phyloP scores from a whole-genome alignment of 2,797 vertebrate genomes.

The Orestias chungarensis region DNA sequence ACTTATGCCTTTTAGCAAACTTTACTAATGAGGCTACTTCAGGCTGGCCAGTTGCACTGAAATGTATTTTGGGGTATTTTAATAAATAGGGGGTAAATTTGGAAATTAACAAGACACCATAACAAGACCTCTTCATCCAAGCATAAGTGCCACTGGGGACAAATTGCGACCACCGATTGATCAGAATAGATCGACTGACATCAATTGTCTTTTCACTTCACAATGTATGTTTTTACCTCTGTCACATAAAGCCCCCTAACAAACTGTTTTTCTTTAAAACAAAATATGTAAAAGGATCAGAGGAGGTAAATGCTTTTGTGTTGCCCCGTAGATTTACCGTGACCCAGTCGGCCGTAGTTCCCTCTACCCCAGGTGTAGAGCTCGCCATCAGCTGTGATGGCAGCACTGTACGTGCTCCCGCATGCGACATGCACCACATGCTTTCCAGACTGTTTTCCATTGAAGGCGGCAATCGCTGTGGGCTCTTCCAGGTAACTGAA shows the following conservation, averaged over 20 bases:
- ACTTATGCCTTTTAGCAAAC: no score
- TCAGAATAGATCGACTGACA: no score
- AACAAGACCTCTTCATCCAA: no score
- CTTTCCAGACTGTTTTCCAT: conserved; percentile 92
- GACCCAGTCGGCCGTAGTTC: conserved; percentile 96
- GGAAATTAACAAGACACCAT: no score
- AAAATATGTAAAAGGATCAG: background rate
- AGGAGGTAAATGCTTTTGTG: background rate
- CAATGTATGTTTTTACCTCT: background rate
- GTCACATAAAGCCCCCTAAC: no score
- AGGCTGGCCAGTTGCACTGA: no score
- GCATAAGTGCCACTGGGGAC: no score
- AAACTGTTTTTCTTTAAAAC: background rate
- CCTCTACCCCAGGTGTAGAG: conserved; percentile 97
- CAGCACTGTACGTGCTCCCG: conserved; percentile 96
- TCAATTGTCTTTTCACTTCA: no score
- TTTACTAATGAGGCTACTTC: no score
- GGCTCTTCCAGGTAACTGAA: conserved; percentile 94
- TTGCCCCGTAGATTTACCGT: conserved; percentile 79
- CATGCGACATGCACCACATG: conserved; percentile 93
- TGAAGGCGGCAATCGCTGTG: conserved; percentile 88
- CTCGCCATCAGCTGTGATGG: conserved; percentile 94
- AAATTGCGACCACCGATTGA: no score
- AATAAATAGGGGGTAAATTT: no score
- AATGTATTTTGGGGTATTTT: no score